These are phyloP conservation scores for Lontra canadensis DNA, from an alignment of 2,113 vertebrate species.

Conservation along the genomic window DNA sequence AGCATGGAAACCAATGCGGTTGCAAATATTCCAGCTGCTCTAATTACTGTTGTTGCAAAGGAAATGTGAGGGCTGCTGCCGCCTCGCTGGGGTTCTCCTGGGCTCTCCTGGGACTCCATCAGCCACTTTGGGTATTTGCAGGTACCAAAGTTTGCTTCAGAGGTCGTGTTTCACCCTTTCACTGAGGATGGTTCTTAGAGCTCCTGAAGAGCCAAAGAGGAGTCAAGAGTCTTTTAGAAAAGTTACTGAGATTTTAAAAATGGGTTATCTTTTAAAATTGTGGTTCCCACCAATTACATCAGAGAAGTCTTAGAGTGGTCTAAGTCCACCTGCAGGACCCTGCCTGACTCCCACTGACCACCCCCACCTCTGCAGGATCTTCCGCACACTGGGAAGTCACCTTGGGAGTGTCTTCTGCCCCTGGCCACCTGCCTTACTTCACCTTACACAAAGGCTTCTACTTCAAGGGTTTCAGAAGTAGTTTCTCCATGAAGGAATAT, in stretches of 20 bases:
- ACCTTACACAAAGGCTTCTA: not conserved
- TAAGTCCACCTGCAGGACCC: not conserved
- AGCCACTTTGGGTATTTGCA: not conserved
- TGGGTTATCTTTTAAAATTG: not conserved
- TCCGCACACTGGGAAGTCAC: not conserved
- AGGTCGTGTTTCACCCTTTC: not conserved
- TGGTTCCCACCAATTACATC: not conserved
- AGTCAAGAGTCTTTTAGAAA: not conserved
- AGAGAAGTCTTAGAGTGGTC: not conserved
- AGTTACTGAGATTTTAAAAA: not conserved
- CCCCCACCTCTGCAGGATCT: not conserved
- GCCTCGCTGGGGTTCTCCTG: not conserved
- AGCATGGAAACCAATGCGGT: conserved; percentile 26
- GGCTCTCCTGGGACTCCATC: not conserved
- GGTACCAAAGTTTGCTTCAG: not conserved
- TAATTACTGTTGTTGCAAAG: conserved; percentile 30
- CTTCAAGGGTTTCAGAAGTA: not conserved
- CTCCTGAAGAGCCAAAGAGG: not conserved
- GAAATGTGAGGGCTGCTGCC: not conserved
- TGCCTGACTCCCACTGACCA: rapidly evolving
- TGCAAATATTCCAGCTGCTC: conserved; percentile 38
- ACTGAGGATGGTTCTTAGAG: not conserved
- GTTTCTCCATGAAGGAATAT: not conserved
- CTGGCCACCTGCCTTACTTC: not conserved
- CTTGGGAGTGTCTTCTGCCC: too few species aligned